These are phyloP conservation scores for Formica aserva DNA, from an alignment of 2,888 invertebrate species.

Conservation along the genomic window DNA sequence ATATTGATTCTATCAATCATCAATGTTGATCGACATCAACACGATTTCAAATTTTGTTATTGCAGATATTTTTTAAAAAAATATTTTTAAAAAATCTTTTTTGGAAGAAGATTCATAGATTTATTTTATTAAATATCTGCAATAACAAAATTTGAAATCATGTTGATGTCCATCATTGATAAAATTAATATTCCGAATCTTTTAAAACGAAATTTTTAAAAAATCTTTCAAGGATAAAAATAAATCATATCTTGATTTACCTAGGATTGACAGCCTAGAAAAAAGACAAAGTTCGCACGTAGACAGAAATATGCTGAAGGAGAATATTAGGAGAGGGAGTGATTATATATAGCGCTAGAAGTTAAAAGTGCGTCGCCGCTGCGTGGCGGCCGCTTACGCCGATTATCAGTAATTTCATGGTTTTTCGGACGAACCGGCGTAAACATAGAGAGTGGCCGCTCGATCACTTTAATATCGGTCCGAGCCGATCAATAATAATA, in stretches of 20 bases:
- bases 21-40: not conserved
- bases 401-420: slow-evolving; percentile 85
- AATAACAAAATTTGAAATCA: not conserved
- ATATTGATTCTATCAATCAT: not conserved
- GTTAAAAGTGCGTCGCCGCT: slow-evolving; percentile 73
- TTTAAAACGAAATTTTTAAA: not conserved
- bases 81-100: not conserved
- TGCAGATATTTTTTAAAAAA: not conserved
- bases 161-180: not conserved
- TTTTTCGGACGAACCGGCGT: slow-evolving; percentile 82
- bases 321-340: slow-evolving; percentile 6
- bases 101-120: not conserved
- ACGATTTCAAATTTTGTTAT: not conserved
- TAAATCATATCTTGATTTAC: not conserved
- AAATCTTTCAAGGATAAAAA: not conserved
- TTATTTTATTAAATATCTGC: not conserved
- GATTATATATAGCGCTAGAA: slow-evolving; percentile 70
- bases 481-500: slow-evolving; percentile 84
- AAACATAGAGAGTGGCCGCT: slow-evolving; percentile 81
- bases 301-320: not conserved
- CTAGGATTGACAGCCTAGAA: not conserved
- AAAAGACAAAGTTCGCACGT: slow-evolving; percentile 1
- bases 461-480: slow-evolving; percentile 82
- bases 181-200: not conserved
- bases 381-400: slow-evolving; percentile 71